These are phyloP conservation scores for Antrozous pallidus DNA, from an alignment of 2,797 vertebrate genomes.

Conservation along the genomic window DNA sequence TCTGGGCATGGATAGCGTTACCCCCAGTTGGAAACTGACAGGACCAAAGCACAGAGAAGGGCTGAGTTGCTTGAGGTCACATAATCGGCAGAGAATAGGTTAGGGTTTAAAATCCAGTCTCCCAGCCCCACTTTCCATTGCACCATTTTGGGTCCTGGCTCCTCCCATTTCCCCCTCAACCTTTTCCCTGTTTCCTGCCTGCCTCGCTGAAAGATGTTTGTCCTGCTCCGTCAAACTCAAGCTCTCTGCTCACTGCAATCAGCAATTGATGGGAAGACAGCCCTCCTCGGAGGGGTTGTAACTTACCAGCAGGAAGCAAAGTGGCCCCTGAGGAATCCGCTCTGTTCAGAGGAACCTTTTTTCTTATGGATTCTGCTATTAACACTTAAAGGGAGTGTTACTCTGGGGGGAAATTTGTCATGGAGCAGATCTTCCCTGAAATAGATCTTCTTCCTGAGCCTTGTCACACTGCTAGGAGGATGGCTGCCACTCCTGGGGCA, in stretches of 20 bases:
- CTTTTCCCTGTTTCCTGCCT: neutral
- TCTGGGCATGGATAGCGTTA: fast-evolving
- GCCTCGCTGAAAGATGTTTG: slow-evolving; percentile 2
- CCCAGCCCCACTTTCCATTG: neutral
- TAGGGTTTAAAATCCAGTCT: neutral
- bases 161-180: fast-evolving
- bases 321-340: slow-evolving; percentile 37
- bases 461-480: neutral
- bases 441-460: slow-evolving; percentile 5
- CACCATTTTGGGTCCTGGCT: neutral
- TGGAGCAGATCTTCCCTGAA: neutral
- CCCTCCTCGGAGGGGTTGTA: slow-evolving; percentile 45
- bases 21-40: neutral
- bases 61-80: neutral
- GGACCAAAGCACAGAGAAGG: neutral
- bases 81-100: neutral
- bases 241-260: slow-evolving; percentile 26
- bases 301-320: slow-evolving; percentile 44
- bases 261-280: slow-evolving; percentile 42
- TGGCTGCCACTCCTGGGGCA: neutral
- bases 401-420: slow-evolving; percentile 53
- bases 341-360: slow-evolving; percentile 36
- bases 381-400: slow-evolving; percentile 59
- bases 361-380: slow-evolving; percentile 64
- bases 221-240: slow-evolving; percentile 54